These are phyloP conservation scores for Recurvirostra avosetta DNA, from an alignment of 2,113 vertebrate species.

Conservation along the genomic window DNA sequence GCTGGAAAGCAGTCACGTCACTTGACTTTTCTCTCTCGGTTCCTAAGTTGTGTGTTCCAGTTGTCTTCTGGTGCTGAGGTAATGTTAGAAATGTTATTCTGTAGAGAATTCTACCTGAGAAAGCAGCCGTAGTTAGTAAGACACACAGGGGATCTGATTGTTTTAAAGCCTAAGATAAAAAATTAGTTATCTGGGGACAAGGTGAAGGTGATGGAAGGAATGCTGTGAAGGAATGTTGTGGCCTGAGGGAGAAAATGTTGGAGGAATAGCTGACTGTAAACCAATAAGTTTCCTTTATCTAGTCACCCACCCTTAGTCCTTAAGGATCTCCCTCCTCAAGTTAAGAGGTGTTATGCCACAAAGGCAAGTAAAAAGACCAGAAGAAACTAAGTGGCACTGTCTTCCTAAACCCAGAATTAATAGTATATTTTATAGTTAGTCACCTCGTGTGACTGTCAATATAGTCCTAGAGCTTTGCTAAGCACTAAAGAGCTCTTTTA, in stretches of 20 bases:
- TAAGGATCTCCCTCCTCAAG: not conserved
- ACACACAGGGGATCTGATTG: accelerated
- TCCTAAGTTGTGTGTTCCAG: not conserved
- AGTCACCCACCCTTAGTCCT: not conserved
- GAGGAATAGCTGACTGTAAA: not conserved
- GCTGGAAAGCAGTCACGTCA: not conserved
- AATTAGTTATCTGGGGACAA: not conserved
- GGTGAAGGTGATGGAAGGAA: not conserved
- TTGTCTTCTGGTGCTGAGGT: not conserved
- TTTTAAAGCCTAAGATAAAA: not conserved
- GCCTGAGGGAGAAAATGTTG: not conserved
- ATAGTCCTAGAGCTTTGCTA: not conserved
- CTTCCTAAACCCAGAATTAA: not conserved
- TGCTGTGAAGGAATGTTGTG: not conserved
- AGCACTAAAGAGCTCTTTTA: not conserved
- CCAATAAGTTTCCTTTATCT: not conserved
- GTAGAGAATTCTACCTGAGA: not conserved
- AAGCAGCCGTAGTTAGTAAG: not conserved
- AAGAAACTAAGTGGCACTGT: not conserved
- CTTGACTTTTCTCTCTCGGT: not conserved
- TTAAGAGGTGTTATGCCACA: not conserved
- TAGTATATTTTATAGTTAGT: not conserved
- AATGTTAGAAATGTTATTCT: not conserved
- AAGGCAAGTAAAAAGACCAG: not conserved
- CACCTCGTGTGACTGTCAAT: not conserved